Evolutionary conservation across 2,797 vertebrate genomes (phyloP), one percentile per base, ranked within the genome.

Genomic region (Morelia viridis): DNA sequence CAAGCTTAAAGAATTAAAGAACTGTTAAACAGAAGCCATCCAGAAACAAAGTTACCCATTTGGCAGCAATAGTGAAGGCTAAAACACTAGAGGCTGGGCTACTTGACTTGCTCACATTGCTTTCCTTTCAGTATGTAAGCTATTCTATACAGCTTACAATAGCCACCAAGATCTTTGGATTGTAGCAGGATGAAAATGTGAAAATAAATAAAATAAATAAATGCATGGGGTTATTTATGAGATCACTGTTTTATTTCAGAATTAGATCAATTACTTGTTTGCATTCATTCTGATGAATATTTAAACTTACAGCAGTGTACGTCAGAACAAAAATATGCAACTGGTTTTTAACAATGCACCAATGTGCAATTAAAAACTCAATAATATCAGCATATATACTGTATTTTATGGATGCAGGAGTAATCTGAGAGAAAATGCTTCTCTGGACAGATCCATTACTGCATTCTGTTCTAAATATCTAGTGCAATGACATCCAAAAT

Each of bases 331-430:
- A n/a, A 61, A 92, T 88, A 61, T 92, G 41, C 7, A 93, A 87
- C 10, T 92, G 92, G 94, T 93, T 94, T 93, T 86, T 95, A 91
- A 94, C 71, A 31, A 94, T 56, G 91, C 87, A 91, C 53, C 91
- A 88, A 83, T 85, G 17, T 90, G 92, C 41, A 94, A 84, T 87
- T 94, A 96, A 91, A 93, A 85, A 96, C 85, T 8, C 89, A 58
- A 94, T 92, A 91, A 71, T 61, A 96, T 60, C 94, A 91, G 95
- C 90, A 93, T 93, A 93, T 92, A 93, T 90, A 89, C 93, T 91
- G 94, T 15, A 93, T 83, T 95, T 65, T 95, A 95, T 50, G 93
- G 62, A 9, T 90, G 62, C 8, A 89, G 31, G 87, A 92, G 46
- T 62, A 94, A 57, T 94, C 93, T 94, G 89, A 68, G 95, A 71